phyloP scores from a whole-genome alignment of 2,797 vertebrate species.

The Pipistrellus pipistrellus region DNA sequence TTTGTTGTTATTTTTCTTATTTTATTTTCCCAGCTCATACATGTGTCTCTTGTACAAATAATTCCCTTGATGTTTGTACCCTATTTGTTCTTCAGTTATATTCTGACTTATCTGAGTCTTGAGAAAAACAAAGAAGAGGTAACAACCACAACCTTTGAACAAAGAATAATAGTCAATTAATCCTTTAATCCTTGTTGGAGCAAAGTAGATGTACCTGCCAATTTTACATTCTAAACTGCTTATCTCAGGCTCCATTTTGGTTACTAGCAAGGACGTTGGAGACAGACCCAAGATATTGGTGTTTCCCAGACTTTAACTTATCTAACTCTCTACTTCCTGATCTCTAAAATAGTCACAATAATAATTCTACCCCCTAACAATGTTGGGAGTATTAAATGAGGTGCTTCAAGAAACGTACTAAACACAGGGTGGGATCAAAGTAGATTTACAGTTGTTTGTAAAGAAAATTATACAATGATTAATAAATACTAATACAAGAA shows the following conservation, averaged over 20 bases:
- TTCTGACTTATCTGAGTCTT: slow-evolving; percentile 52
- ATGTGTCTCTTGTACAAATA: slow-evolving; percentile 8
- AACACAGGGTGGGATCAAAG: background rate
- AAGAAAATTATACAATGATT: background rate
- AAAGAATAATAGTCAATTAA: slow-evolving; percentile 15
- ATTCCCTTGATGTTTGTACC: background rate
- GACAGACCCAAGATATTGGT: background rate
- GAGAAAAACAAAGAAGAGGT: slow-evolving; percentile 45
- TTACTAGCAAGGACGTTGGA: background rate
- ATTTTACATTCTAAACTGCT: background rate
- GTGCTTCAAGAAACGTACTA: background rate
- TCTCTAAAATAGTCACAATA: background rate
- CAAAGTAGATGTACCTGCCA: background rate
- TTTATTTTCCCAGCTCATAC: background rate
- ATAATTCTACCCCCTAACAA: background rate
- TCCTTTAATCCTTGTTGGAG: background rate
- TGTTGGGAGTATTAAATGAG: background rate
- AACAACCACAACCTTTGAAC: background rate
- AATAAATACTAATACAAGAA: background rate
- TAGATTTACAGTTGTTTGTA: background rate
- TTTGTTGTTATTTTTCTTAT: background rate
- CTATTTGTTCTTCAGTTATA: slow-evolving; percentile 34
- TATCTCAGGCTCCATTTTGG: background rate
- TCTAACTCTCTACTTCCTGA: background rate
- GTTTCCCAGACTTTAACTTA: background rate